Evolutionary conservation across 2,888 invertebrate genomes (phyloP), one percentile per base, ranked within the genome.

Genomic region (Latrodectus elegans): DNA sequence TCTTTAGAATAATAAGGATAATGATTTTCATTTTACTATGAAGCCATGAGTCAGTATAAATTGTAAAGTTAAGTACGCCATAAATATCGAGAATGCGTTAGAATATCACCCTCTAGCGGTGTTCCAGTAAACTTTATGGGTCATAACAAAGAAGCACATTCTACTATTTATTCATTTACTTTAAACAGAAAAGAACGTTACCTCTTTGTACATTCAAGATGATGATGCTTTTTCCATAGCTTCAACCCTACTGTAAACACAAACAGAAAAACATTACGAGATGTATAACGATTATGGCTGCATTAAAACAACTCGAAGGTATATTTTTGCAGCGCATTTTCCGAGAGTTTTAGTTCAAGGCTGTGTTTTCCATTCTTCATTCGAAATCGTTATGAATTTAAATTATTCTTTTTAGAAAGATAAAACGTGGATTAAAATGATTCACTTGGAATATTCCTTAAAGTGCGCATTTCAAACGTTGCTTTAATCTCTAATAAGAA

Each of bases 21-120:
- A n/a, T 15, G n/a, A 12, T 15, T 60, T 60, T 60, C 60, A 15
- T 60, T 60, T 60, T n/a, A n/a, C 60, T 60, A 60, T 11, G n/a
- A n/a, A 10, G n/a, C 60, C 60, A n/a, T 38, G 38, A 38, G 1
- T 38, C 38, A 38, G 38, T 38, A 38, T 38, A 60, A 60, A 60
- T 60, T 60, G 60, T 12, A 60, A 60, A 60, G 60, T 60, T 60
- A 60, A 60, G 60, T 60, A 60, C 14, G 60, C 60, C 60, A 60
- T 60, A 60, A 60, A 60, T 60, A 60, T 60, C 12, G 12, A 60
- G 38, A 38, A 38, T 38, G 14, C n/a, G 12, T 60, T 60, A 60
- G n/a, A 60, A 60, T 60, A 60, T 9, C 60, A 60, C 60, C 60
- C 60, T 60, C 60, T 60, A n/a, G 60, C 60, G 60, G 60, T 60